phyloP scores from a whole-genome alignment of 1,140 invertebrate species.

The Uloborus diversus region DNA sequence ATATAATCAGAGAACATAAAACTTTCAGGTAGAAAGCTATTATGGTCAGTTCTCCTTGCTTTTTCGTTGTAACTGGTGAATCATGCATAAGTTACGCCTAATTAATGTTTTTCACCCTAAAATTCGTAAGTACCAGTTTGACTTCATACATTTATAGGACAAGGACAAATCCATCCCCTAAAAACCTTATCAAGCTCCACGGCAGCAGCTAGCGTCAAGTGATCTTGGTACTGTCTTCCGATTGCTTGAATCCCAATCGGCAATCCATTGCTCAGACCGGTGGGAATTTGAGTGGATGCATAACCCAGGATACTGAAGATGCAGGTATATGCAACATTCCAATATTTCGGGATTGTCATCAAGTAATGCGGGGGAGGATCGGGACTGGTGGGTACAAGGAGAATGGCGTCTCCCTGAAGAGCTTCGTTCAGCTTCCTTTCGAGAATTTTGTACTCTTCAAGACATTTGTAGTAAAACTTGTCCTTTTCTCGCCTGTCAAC shows the following conservation, averaged over 20 bases:
- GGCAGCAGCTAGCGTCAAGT: slow-evolving; percentile 60
- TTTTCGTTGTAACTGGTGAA: too few species aligned
- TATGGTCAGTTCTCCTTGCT: too few species aligned
- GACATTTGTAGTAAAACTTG: slow-evolving; percentile 64
- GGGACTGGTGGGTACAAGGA: slow-evolving; percentile 12
- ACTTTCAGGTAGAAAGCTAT: too few species aligned
- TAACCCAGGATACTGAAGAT: slow-evolving; percentile 21
- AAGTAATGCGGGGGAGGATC: slow-evolving; percentile 22
- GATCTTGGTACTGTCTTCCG: slow-evolving; percentile 60
- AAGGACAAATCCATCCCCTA: slow-evolving; percentile 61
- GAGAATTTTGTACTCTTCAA: slow-evolving; percentile 68
- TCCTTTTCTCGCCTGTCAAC: slow-evolving; percentile 67
- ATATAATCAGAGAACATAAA: too few species aligned
- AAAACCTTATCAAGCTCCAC: slow-evolving; percentile 62
- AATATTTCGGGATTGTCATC: slow-evolving; percentile 3
- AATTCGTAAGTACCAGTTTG: too few species aligned
- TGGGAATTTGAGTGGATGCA: neutral
- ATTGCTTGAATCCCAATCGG: slow-evolving; percentile 68
- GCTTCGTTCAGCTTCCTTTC: neutral
- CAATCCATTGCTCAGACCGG: slow-evolving; percentile 63
- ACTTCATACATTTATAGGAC: slow-evolving; percentile 43
- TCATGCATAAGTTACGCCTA: too few species aligned
- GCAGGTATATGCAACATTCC: neutral
- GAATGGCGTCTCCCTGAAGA: neutral
- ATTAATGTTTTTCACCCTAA: too few species aligned